Conservation (phyloP, 2,113 vertebrate genomes). For the Eubucco bourcierii region DNA sequence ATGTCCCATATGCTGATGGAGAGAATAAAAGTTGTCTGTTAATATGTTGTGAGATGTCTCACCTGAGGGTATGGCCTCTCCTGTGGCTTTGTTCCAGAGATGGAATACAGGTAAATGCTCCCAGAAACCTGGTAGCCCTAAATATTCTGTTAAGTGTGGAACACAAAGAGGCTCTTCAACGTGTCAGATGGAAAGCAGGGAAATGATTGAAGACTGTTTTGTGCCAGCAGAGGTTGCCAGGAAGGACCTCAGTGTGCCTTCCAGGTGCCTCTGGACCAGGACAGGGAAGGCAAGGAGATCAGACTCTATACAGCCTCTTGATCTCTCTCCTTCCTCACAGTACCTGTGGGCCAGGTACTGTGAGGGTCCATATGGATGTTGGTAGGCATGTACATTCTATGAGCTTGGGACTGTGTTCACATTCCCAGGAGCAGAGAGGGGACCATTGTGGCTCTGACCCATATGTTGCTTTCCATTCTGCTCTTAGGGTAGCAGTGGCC, state of each 20-base stretch:
- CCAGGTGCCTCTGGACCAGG: not conserved
- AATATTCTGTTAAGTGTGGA: not conserved
- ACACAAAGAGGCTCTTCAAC: not conserved
- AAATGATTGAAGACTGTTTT: not conserved
- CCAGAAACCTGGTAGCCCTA: not conserved
- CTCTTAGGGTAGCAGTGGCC: not conserved
- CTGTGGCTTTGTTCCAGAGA: not conserved
- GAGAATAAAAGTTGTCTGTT: not conserved
- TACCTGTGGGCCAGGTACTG: not conserved
- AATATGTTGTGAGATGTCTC: not conserved
- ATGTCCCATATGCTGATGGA: not conserved
- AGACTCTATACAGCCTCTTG: not conserved
- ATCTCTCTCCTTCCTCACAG: rapidly evolving
- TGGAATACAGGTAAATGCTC: not conserved
- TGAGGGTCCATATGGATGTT: rapidly evolving
- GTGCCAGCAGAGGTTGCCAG: not conserved
- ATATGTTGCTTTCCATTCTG: rapidly evolving
- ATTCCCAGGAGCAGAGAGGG: not conserved
- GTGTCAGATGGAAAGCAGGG: not conserved
- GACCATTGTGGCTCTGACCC: not conserved
- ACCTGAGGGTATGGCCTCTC: not conserved
- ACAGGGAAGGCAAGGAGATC: not conserved
- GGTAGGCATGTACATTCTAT: rapidly evolving
- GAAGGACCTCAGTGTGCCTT: not conserved
- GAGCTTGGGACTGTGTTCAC: rapidly evolving